Evolutionary conservation across 2,797 vertebrate species (phyloP).

Genomic region (Periophthalmus magnuspinnatus): DNA sequence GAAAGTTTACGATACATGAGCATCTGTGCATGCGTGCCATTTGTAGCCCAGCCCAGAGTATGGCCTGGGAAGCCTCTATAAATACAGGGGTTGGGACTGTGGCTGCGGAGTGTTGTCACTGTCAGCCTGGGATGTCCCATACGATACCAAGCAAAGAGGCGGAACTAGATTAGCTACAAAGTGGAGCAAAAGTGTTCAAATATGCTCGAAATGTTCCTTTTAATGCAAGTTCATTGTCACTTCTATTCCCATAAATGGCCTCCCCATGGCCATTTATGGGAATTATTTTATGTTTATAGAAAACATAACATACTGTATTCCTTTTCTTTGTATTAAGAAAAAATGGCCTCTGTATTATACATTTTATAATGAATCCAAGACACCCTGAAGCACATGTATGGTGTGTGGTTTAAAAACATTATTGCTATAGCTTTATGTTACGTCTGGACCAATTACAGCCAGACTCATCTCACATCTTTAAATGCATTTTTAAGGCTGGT

Average conservation of each 20-base stretch:
- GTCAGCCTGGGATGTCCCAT: constrained; percentile 36
- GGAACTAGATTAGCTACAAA: not conserved
- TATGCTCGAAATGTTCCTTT: not conserved
- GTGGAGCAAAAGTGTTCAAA: not conserved
- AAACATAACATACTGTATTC: too few species aligned
- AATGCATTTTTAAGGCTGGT: too few species aligned
- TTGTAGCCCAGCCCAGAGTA: constrained; percentile 33
- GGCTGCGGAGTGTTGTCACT: constrained; percentile 38
- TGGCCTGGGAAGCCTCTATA: constrained; percentile 47
- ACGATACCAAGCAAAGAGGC: constrained; percentile 19
- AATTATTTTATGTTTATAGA: too few species aligned
- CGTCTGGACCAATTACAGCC: too few species aligned
- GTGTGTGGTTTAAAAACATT: too few species aligned
- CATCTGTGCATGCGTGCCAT: constrained; percentile 15
- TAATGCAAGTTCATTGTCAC: not conserved
- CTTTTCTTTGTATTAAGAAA: too few species aligned
- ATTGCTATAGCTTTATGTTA: too few species aligned
- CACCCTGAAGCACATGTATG: too few species aligned
- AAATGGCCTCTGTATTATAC: too few species aligned
- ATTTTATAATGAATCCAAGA: too few species aligned
- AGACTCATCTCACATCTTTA: too few species aligned
- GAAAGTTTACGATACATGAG: constrained; percentile 22
- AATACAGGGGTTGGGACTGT: constrained; percentile 49
- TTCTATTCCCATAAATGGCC: not conserved
- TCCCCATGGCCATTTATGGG: too few species aligned